Conservation (phyloP, 2,113 vertebrate species). For the Copsychus sechellarum region DNA sequence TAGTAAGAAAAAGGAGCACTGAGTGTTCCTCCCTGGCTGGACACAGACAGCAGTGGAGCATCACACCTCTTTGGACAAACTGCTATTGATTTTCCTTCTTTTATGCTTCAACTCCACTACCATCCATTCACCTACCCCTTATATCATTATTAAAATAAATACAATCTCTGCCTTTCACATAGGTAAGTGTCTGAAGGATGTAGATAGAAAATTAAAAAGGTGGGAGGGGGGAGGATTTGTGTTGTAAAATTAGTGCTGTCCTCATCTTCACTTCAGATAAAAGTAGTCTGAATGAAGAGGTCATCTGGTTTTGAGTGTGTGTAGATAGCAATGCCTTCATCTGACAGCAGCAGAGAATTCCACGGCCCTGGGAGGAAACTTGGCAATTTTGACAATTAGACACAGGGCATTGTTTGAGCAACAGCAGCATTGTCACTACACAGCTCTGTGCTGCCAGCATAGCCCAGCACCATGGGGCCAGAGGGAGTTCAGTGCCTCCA, state of each 20-base stretch:
- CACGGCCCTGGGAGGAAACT: background rate
- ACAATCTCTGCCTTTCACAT: background rate
- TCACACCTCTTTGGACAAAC: background rate
- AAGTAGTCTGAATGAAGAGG: background rate
- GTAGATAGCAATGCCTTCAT: background rate
- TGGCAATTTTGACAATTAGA: background rate
- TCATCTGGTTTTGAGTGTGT: background rate
- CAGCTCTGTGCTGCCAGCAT: background rate
- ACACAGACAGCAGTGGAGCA: background rate
- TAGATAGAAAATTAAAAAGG: background rate
- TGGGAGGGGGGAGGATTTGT: background rate
- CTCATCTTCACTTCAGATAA: background rate
- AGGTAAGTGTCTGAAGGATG: background rate
- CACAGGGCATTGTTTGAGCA: background rate
- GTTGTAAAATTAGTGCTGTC: background rate
- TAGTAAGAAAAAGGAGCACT: background rate
- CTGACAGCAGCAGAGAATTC: background rate
- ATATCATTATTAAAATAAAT: background rate
- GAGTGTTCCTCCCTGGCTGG: background rate
- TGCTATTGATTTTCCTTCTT: background rate
- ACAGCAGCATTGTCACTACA: background rate
- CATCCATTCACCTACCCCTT: background rate
- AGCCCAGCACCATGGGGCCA: background rate
- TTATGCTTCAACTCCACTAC: background rate
- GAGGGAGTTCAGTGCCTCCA: background rate